phyloP scores from a whole-genome alignment of 2,797 vertebrate species.

The Myotis myotis region DNA sequence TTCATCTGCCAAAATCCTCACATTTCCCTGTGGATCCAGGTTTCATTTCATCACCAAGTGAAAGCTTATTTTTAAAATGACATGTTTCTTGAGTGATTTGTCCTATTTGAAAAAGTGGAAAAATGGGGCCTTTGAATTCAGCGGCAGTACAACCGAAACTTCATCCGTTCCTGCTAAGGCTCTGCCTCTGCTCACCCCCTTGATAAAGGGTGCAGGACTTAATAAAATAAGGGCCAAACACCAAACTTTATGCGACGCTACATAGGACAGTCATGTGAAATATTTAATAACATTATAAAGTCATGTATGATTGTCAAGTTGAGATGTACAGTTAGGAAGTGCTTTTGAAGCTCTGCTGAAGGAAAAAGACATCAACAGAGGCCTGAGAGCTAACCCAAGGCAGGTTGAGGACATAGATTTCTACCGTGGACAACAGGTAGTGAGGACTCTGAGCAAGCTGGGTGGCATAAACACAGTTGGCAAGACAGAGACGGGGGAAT shows the following conservation, averaged over 20 bases:
- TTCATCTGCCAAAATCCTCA: constrained; percentile 23
- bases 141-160: not conserved
- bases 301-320: not conserved
- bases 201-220: not conserved
- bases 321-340: not conserved
- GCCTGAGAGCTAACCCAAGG: not conserved
- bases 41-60: constrained; percentile 2
- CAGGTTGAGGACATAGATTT: not conserved
- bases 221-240: not conserved
- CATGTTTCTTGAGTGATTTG: constrained; percentile 10
- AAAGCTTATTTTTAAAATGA: constrained; percentile 49
- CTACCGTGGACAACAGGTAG: not conserved
- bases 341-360: constrained; percentile 8
- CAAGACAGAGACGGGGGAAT: not conserved
- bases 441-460: not conserved
- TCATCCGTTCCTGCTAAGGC: not conserved
- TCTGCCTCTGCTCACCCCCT: not conserved
- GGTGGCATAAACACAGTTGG: not conserved
- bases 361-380: not conserved
- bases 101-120: not conserved
- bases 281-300: not conserved
- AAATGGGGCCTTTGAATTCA: constrained; percentile 22
- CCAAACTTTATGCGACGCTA: not conserved
- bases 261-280: not conserved
- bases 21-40: not conserved